Conservation (phyloP, 2,888 invertebrate species). For the Chloromyia formosa region DNA sequence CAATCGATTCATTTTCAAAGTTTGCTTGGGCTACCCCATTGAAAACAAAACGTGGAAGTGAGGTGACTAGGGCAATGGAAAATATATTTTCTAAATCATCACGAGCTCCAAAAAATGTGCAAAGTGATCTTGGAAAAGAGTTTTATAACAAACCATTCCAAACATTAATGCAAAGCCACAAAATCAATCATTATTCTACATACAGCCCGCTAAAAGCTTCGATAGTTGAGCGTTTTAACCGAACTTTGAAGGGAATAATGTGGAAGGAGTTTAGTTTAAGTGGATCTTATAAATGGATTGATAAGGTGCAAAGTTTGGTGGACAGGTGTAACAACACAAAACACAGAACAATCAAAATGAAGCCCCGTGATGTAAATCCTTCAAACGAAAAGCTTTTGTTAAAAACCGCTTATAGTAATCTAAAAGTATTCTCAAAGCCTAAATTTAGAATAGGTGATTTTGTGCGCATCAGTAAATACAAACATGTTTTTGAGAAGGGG, state of each 20-base stretch:
- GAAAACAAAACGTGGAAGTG: not conserved
- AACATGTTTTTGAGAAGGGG: slow-evolving; percentile 52
- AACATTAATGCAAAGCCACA: slow-evolving; percentile 43
- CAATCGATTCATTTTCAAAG: slow-evolving; percentile 61
- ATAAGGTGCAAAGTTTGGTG: slow-evolving; percentile 49
- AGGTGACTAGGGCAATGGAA: not conserved
- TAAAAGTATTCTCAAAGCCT: slow-evolving; percentile 43
- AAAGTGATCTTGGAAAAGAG: slow-evolving; percentile 56
- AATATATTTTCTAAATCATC: not conserved
- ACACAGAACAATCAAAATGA: not conserved
- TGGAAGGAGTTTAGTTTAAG: slow-evolving; percentile 51
- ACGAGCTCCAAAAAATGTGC: slow-evolving; percentile 53
- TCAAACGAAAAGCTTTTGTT: not conserved
- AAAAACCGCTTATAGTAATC: not conserved
- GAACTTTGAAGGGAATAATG: slow-evolving; percentile 51
- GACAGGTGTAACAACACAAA: slow-evolving; percentile 1
- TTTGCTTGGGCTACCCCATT: slow-evolving; percentile 47
- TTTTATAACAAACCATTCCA: slow-evolving; percentile 54
- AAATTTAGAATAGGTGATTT: slow-evolving; percentile 52
- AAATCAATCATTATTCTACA: slow-evolving; percentile 51
- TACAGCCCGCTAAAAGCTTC: slow-evolving; percentile 46
- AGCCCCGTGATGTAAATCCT: not conserved
- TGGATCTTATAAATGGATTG: slow-evolving; percentile 50
- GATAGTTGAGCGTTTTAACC: slow-evolving; percentile 49
- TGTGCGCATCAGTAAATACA: slow-evolving; percentile 53